A percentile compares a stretch with the other conserved stretches of the same genome.
Conservation (phyloP, 2,888 invertebrate genomes). For the Napeogenes inachia region DNA sequence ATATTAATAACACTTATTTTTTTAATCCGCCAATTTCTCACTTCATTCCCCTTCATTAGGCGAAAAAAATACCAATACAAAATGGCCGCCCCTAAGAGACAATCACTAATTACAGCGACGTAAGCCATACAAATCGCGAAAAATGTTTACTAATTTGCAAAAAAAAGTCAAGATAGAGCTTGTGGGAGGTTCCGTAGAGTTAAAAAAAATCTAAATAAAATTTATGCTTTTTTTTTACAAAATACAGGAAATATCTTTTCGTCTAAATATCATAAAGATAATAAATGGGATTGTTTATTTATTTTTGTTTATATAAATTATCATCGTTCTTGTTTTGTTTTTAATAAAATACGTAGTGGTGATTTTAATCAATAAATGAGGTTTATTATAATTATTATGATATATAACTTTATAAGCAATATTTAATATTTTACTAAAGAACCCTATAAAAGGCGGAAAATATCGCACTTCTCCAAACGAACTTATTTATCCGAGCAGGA, state of each 20-base stretch:
- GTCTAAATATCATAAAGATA: too few relatives aligned
- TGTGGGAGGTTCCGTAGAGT: conserved; percentile 23
- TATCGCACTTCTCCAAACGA: conserved; percentile 61
- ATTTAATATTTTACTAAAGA: conserved; percentile 10
- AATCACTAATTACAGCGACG: conserved; percentile 67
- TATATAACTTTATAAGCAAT: too few relatives aligned
- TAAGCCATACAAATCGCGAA: conserved; percentile 76
- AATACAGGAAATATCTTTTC: not conserved
- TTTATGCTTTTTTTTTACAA: not conserved
- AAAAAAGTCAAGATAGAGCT: conserved; percentile 39
- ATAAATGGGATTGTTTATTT: too few relatives aligned
- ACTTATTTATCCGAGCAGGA: conserved; percentile 73
- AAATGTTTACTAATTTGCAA: conserved; percentile 74
- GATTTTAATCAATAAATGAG: too few relatives aligned
- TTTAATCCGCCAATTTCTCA: conserved; percentile 51
- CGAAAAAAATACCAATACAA: conserved; percentile 61
- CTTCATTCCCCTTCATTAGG: conserved; percentile 59
- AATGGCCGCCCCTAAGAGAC: conserved; percentile 48
- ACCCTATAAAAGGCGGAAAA: conserved; percentile 33
- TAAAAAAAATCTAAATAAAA: not conserved
- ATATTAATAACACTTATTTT: conserved; percentile 28
- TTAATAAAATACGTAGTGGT: too few relatives aligned
- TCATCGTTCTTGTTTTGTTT: too few relatives aligned
- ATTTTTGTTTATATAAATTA: too few relatives aligned
- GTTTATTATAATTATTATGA: too few relatives aligned